Conservation (phyloP, 1,140 invertebrate genomes). For the Aethina tumida region DNA sequence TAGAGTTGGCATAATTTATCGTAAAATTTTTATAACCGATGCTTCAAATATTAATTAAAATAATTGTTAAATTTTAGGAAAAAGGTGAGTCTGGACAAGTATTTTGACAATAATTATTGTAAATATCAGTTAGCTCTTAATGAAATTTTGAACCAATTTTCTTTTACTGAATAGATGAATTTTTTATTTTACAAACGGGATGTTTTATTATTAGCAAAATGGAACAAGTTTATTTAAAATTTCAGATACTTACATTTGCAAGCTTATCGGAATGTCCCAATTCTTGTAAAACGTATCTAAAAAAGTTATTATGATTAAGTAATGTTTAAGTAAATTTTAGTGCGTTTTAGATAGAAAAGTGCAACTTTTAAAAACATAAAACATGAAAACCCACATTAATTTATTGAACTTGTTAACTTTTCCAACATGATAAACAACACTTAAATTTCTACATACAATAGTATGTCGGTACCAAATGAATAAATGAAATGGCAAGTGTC, state of each 20-base stretch:
- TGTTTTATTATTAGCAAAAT: no score
- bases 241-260: conserved; percentile 44
- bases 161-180: no score
- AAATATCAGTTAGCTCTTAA: no score
- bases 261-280: conserved; percentile 47
- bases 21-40: no score
- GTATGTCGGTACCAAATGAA: neutral
- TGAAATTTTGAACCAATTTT: no score
- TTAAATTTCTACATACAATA: neutral
- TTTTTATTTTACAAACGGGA: neutral
- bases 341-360: neutral
- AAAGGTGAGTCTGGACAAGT: no score
- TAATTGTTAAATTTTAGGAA: no score
- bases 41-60: no score
- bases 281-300: conserved; percentile 47
- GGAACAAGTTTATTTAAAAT: conserved; percentile 1
- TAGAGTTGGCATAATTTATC: no score
- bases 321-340: conserved; percentile 1
- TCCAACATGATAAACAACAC: neutral
- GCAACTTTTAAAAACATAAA: neutral
- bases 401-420: neutral
- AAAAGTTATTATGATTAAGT: conserved; percentile 15
- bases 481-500: neutral
- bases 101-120: no score
- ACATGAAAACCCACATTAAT: neutral